Conservation (phyloP, 2,113 vertebrate species). For the Taxidea taxus region DNA sequence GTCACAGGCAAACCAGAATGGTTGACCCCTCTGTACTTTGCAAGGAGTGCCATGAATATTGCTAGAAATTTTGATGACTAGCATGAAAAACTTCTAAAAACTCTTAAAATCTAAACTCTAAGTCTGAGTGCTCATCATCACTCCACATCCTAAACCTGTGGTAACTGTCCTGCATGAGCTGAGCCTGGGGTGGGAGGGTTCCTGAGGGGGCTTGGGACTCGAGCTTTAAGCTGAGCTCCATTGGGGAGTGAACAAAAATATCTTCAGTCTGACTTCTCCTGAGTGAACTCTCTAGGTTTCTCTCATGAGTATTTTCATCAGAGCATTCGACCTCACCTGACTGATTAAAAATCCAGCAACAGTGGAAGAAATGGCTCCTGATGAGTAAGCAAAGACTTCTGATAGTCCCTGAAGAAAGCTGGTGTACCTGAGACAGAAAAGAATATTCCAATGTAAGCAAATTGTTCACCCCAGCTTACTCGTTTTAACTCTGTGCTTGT, state of each 20-base stretch:
- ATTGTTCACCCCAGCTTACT: not conserved
- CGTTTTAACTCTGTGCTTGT: too few species aligned
- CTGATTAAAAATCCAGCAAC: slow-evolving; percentile 46
- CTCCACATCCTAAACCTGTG: too few species aligned
- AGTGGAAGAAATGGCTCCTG: slow-evolving; percentile 28
- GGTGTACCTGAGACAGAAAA: slow-evolving; percentile 8
- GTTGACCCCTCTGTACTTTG: too few species aligned
- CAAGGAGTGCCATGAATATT: not conserved
- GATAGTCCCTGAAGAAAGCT: slow-evolving; percentile 52
- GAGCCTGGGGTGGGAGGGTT: not conserved
- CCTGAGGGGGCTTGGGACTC: not conserved
- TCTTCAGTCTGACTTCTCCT: not conserved
- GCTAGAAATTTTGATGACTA: not conserved
- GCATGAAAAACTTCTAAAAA: not conserved
- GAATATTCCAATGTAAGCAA: not conserved
- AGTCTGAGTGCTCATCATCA: not conserved
- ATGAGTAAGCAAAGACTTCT: not conserved
- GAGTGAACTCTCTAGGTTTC: not conserved
- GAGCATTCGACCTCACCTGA: slow-evolving; percentile 34
- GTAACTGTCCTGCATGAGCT: not conserved
- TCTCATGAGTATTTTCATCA: not conserved
- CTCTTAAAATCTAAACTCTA: not conserved
- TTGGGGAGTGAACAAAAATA: not conserved
- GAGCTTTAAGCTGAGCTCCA: not conserved
- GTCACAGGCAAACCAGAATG: not conserved